phyloP scores from a whole-genome alignment of 2,797 vertebrate genomes.

The Notamacropus eugenii region DNA sequence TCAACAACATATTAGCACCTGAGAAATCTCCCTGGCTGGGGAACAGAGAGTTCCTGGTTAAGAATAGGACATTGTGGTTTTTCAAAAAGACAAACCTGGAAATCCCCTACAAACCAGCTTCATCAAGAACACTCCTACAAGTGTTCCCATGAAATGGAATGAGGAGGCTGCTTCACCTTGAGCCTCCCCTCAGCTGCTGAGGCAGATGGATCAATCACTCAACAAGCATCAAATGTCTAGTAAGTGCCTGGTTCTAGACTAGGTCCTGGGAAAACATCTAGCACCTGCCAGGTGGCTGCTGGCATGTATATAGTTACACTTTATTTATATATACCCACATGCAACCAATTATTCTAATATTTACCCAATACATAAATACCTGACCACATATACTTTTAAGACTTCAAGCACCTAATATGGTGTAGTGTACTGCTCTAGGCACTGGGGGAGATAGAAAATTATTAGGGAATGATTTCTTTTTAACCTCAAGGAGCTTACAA shows the following conservation, averaged over 20 bases:
- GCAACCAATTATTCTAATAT: neutral
- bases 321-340: neutral
- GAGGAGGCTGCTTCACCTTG: neutral
- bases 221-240: neutral
- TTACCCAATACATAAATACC: neutral
- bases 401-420: neutral
- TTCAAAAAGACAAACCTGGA: conserved; percentile 75
- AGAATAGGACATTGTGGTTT: conserved; percentile 52
- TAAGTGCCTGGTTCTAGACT: neutral
- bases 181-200: neutral
- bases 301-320: neutral
- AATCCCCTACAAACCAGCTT: conserved; percentile 75
- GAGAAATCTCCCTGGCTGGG: neutral
- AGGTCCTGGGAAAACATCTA: neutral
- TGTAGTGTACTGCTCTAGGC: neutral
- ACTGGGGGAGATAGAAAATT: neutral
- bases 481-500: neutral
- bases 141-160: neutral
- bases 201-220: neutral
- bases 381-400: too few relatives aligned
- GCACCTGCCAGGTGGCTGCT: neutral
- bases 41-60: conserved; percentile 69
- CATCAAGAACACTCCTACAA: conserved; percentile 69
- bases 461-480: neutral
- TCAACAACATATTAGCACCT: neutral